Evolutionary conservation across 2,113 vertebrate genomes (phyloP), one percentile per base, ranked within the genome.

Genomic region (Vidua chalybeata): DNA sequence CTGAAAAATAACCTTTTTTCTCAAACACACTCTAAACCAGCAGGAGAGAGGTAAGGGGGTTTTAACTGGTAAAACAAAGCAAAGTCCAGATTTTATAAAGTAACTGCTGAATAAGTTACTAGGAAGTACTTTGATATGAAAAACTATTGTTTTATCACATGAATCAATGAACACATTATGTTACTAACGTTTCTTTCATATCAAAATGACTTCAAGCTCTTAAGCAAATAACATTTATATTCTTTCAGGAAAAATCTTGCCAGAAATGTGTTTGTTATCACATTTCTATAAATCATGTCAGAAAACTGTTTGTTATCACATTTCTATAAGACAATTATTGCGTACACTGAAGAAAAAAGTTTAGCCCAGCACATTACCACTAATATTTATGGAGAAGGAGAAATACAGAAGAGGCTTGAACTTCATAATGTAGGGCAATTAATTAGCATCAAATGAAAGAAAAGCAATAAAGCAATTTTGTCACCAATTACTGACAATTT

Each of bases 401-500:
- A 96, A 96, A 96, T 48, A 78, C 76, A 95, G 66, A 95, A 90
- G 75, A 86, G 22, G 33, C 39, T 85, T 94, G 80, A 83, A 92
- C 94, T 96, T 97, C 93, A 95, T 96, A 97, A 73, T 71, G 74
- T 74, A 92, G 78, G 59, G 86, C 56, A 86, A 96, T 97, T 97
- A 97, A 98, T 98, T 97, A 97, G 84, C 89, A 96, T 96, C 90
- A 97, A 95, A 95, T 84, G 96, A 98, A 97, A 97, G 97, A 94
- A 98, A 98, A 98, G 97, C 97, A 98, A 98, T 98, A 97, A 97
- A 96, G 94, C 95, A 97, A 96, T 98, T 98, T 95, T 97, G 96
- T 97, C 93, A 97, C 92, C 97, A 98, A 97, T 98, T 98, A 98
- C 97, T 96, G 96, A 96, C 96, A 98, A 98, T 98, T 98, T 98